phyloP scores from a whole-genome alignment of 2,888 invertebrate species.

The Bellardia bayeri region DNA sequence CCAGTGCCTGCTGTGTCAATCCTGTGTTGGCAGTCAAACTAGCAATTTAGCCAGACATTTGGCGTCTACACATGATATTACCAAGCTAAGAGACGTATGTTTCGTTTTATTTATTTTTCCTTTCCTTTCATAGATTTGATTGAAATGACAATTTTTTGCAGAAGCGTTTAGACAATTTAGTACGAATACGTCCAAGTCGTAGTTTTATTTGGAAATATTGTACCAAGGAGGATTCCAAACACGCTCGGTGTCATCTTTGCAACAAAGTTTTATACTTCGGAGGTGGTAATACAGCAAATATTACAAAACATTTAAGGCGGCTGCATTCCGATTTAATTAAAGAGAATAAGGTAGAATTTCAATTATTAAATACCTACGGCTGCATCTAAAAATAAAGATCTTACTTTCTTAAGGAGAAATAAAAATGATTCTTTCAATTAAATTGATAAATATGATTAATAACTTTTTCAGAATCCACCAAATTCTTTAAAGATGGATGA shows the following conservation, averaged over 20 bases:
- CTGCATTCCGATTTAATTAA: conserved; percentile 76
- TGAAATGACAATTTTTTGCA: conserved; percentile 17
- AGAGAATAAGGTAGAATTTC: conserved; percentile 53
- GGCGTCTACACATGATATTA: conserved; percentile 75
- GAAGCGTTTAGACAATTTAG: conserved; percentile 70
- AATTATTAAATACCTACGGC: too few relatives aligned
- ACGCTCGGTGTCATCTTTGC: conserved; percentile 79
- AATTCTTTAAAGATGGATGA: conserved; percentile 64
- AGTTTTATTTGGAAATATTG: conserved; percentile 81
- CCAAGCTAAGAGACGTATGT: conserved; percentile 62
- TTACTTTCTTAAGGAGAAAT: too few relatives aligned
- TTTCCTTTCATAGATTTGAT: background rate
- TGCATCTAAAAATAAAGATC: background rate
- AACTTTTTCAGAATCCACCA: conserved; percentile 29
- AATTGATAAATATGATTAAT: too few relatives aligned
- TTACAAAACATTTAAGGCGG: conserved; percentile 78
- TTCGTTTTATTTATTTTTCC: background rate
- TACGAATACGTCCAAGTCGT: conserved; percentile 76
- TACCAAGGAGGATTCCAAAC: conserved; percentile 78
- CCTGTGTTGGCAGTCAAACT: conserved; percentile 77
- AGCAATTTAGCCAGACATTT: conserved; percentile 78
- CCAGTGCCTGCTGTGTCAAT: conserved; percentile 77
- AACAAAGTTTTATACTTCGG: conserved; percentile 78
- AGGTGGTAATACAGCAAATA: conserved; percentile 79
- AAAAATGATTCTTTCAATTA: too few relatives aligned